A percentile compares a stretch with the other conserved stretches of the same genome.
Evolutionary conservation across 1,140 invertebrate genomes (phyloP).

Genomic region (Brachionus sp.): DNA sequence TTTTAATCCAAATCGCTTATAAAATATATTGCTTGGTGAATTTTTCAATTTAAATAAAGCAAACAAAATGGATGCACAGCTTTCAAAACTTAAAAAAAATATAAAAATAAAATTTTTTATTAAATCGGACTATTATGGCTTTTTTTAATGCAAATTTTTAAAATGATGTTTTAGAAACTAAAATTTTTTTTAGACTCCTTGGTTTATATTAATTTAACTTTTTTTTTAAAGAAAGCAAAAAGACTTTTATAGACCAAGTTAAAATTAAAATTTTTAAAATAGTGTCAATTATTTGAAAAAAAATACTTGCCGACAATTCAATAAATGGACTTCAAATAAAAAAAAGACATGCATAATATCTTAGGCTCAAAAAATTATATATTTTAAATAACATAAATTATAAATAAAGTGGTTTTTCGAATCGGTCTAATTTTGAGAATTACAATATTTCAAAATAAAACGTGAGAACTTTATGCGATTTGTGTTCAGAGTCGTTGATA

Average conservation of each 20-base stretch:
- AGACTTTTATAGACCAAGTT: not conserved
- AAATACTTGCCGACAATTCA: not conserved
- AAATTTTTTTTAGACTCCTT: not conserved
- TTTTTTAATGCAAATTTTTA: too few species aligned
- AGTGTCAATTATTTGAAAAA: not conserved
- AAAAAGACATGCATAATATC: not conserved
- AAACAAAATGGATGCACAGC: not conserved
- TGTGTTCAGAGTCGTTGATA: not conserved
- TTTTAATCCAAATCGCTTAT: not conserved
- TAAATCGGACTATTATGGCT: too few species aligned
- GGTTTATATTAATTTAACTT: not conserved
- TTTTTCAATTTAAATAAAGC: not conserved
- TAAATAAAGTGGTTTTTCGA: not conserved
- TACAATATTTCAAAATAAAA: not conserved
- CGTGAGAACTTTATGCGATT: not conserved
- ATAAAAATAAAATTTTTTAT: too few species aligned
- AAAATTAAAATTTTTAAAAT: not conserved
- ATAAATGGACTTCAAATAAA: not conserved
- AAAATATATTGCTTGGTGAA: not conserved
- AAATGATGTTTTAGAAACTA: too few species aligned
- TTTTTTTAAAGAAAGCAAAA: not conserved
- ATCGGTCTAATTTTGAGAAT: not conserved
- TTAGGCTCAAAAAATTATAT: not conserved
- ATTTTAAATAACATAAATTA: not conserved
- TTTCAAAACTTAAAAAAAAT: too few species aligned